Percentiles rank a stretch among this genome's conserved stretches.
Evolutionary conservation across 2,113 vertebrate species (phyloP).

Genomic region (Zapus hudsonius): DNA sequence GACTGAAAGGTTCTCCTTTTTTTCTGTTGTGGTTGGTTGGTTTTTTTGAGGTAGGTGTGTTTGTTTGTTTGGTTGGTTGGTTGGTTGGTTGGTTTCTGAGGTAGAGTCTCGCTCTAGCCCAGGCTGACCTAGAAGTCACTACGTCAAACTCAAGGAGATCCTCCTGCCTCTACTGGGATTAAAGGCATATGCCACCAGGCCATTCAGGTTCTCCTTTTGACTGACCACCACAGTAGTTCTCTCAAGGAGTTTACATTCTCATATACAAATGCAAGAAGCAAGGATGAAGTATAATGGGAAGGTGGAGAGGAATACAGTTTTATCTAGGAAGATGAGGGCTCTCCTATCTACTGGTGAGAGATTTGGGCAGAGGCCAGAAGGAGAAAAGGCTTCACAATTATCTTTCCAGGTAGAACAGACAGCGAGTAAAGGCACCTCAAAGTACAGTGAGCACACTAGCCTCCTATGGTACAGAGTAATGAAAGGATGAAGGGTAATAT

Average conservation of each 20-base stretch:
- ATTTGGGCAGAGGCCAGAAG: background rate
- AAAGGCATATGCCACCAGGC: no score
- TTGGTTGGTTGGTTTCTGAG: no score
- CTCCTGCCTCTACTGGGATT: no score
- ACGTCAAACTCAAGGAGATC: no score
- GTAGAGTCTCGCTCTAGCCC: no score
- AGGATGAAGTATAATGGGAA: background rate
- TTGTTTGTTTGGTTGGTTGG: no score
- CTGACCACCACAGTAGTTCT: background rate
- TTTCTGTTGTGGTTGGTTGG: no score
- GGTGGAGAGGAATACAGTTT: background rate
- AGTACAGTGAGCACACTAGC: background rate
- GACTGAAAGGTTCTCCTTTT: conserved; percentile 39
- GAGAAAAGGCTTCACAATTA: background rate
- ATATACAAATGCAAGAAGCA: conserved; percentile 5
- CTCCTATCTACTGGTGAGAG: background rate
- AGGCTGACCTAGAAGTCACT: no score
- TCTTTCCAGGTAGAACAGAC: background rate
- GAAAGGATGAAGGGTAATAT: background rate
- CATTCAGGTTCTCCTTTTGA: conserved; percentile 37
- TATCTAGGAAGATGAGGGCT: background rate
- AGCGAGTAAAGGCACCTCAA: background rate
- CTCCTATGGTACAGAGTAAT: background rate
- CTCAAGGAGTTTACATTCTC: conserved; percentile 16
- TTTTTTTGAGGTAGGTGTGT: no score